A percentile compares a stretch with the other conserved stretches of the same genome.
Evolutionary conservation across 2,113 vertebrate genomes (phyloP).

Genomic region (Megaptera novaeangliae): DNA sequence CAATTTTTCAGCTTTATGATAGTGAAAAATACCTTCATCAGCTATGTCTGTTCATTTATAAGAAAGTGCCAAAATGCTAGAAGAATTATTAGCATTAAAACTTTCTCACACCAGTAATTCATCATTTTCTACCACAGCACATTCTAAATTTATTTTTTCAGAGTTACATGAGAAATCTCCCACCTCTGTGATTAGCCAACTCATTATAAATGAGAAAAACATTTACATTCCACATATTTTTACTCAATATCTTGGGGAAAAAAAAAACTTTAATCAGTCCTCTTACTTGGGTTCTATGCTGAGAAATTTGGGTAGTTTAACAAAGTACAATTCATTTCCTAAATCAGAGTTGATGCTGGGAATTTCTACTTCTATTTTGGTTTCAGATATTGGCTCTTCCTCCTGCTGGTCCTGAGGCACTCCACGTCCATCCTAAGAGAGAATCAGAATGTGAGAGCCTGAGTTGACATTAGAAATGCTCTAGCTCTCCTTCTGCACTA

Average conservation of each 20-base stretch:
- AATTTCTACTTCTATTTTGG: slow-evolving; percentile 93
- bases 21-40: neutral
- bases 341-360: slow-evolving; percentile 95
- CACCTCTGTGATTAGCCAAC: neutral
- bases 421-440: slow-evolving; percentile 87
- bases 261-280: neutral
- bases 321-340: slow-evolving; percentile 96
- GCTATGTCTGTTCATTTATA: neutral
- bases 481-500: neutral
- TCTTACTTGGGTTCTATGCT: slow-evolving; percentile 95
- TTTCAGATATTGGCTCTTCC: slow-evolving; percentile 88
- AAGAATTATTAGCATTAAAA: neutral
- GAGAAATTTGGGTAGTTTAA: slow-evolving; percentile 96
- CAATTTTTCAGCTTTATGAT: neutral
- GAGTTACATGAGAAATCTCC: neutral
- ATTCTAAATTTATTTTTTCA: neutral
- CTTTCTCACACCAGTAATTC: neutral
- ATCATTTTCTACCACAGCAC: neutral
- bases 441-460: neutral
- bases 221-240: neutral
- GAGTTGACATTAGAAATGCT: neutral
- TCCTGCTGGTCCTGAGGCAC: slow-evolving; percentile 87
- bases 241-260: neutral
- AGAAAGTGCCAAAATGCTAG: neutral
- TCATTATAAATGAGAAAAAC: neutral